These are phyloP conservation scores for Dreissena polymorpha DNA, from an alignment of 1,140 invertebrate species.

Conservation along the genomic window DNA sequence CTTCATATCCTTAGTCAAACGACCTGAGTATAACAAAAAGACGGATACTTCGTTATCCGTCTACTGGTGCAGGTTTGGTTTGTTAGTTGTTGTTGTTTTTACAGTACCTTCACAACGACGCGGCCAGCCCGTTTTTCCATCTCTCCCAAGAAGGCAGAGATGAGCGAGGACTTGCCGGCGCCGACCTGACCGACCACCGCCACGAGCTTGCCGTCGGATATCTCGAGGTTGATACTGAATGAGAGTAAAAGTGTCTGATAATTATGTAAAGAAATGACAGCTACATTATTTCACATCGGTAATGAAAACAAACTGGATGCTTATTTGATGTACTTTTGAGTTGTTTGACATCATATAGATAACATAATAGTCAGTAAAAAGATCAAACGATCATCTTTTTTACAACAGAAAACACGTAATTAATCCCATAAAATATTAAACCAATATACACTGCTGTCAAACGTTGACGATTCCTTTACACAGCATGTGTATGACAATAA, in stretches of 20 bases:
- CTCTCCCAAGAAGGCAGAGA: constrained; percentile 83
- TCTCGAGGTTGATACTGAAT: constrained; percentile 70
- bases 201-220: constrained; percentile 74
- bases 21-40: no score
- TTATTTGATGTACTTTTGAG: no score
- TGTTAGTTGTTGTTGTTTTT: no score
- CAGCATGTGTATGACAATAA: not conserved
- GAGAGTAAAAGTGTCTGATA: not conserved
- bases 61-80: no score
- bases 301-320: no score
- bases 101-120: constrained; percentile 70
- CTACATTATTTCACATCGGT: no score
- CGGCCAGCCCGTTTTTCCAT: constrained; percentile 73
- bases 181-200: constrained; percentile 84
- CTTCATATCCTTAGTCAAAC: no score
- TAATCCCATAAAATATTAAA: not conserved
- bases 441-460: not conserved
- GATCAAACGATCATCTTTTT: no score
- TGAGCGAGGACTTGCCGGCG: constrained; percentile 83
- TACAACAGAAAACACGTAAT: not conserved
- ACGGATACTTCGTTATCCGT: no score
- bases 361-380: no score
- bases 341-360: no score
- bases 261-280: no score
- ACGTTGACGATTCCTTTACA: not conserved